These are phyloP conservation scores for Patella vulgata DNA, from an alignment of 1,140 invertebrate species.

Conservation along the genomic window DNA sequence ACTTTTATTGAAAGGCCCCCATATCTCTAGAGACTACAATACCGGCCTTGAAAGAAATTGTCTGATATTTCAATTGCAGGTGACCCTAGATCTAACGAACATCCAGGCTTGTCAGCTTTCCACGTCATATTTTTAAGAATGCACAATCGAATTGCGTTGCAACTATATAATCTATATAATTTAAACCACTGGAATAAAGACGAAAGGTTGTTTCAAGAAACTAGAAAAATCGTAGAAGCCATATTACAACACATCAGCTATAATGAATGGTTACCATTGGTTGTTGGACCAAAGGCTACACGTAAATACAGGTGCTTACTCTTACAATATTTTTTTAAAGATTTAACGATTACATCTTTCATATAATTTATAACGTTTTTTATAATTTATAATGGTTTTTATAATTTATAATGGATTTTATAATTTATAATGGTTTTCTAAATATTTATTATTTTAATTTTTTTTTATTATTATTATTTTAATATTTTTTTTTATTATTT, in stretches of 20 bases:
- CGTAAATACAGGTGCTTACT: not conserved
- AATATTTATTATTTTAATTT: too few relatives aligned
- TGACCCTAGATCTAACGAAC: conserved; percentile 83
- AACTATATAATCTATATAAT: conserved; percentile 72
- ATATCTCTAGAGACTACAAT: too few relatives aligned
- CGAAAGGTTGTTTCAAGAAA: conserved; percentile 85
- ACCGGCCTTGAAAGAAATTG: too few relatives aligned
- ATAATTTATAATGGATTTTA: too few relatives aligned
- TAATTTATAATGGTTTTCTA: too few relatives aligned
- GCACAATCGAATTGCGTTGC: conserved; percentile 88
- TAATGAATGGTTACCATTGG: conserved; percentile 85
- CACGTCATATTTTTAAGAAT: conserved; percentile 96
- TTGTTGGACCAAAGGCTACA: conserved; percentile 71
- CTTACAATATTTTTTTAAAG: not conserved
- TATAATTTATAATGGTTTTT: conserved; percentile 57
- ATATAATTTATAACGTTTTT: conserved; percentile 80
- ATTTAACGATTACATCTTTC: conserved; percentile 73
- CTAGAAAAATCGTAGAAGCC: conserved; percentile 90
- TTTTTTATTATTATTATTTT: too few relatives aligned
- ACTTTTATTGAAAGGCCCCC: too few relatives aligned
- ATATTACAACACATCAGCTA: conserved; percentile 96
- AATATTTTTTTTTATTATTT: too few relatives aligned
- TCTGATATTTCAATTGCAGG: too few relatives aligned
- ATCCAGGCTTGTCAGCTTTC: conserved; percentile 89
- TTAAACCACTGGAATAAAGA: conserved; percentile 91